Base-by-base conservation (phyloP, 2,113 vertebrate species). In the Pungitius pungitius region DNA sequence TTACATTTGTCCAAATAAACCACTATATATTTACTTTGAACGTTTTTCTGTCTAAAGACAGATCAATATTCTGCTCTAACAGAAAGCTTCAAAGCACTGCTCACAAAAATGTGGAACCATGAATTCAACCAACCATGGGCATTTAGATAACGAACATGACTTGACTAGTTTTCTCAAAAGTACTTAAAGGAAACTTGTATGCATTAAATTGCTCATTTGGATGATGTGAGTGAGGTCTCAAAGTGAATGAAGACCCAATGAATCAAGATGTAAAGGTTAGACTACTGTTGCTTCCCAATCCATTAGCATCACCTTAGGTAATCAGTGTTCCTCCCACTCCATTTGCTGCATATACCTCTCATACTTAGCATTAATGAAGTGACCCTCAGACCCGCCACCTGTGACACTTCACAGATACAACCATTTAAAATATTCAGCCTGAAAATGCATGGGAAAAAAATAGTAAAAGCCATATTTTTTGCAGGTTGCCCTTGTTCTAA, bases 281-380 rank as follows among this genome's bases (percentile, higher is more conserved):
- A 73, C 24, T 58, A 65, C 18, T 68, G 27, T 67, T 69, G 33
- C 49, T 63, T 67, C 60, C 30, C 47, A 47, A 78, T 4, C 67
- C 74, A 86, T 81, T 72, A 81, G 33, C 63, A 30, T 67, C 58
- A 64, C 40, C 42, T 57, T 9, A 58, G 68, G 42, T 26, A 49
- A 66, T 79, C 35, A 40, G 65, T 57, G 69, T 66, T 59, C 61
- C 74, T 68, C 73, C 80, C 45, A 80, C 73, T 68, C 49, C 12
- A 17, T 72, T 2, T 26, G 43, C 26, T 62, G 13, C 65, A 77
- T 55, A 77, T 55, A 55, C 63, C 74, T 45, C 45, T 43, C 33
- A 60, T 78, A 57, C 56, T 69, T 64, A 75, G 27, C 62, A 51
- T 68, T 68, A 83, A 75, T 86, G 66, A 75, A 33, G 8, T 69